A percentile compares a stretch with the other conserved stretches of the same genome.
phyloP scores from a whole-genome alignment of 2,888 invertebrate species.

The Coenonympha arcania region DNA sequence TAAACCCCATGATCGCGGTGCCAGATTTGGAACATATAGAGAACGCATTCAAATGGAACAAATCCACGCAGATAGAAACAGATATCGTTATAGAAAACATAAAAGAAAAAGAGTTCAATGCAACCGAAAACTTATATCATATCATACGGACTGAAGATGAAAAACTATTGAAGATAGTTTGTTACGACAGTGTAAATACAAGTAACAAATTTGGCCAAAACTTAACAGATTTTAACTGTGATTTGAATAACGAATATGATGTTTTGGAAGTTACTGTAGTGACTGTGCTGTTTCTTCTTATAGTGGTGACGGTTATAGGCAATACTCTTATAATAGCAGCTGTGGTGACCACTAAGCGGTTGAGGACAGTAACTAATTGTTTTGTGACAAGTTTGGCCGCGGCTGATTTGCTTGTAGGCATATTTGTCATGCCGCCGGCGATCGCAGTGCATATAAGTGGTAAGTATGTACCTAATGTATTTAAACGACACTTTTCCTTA shows the following conservation, averaged over 20 bases:
- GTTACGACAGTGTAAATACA: conserved; percentile 10
- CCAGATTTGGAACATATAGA: conserved; percentile 41
- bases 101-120: conserved; percentile 47
- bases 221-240: conserved; percentile 32
- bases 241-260: conserved; percentile 42
- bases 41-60: conserved; percentile 55
- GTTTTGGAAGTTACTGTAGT: conserved; percentile 75
- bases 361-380: conserved; percentile 95
- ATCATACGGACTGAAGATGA: conserved; percentile 38
- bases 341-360: conserved; percentile 86
- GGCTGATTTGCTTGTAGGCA: conserved; percentile 93
- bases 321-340: conserved; percentile 93
- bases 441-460: conserved; percentile 89
- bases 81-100: conserved; percentile 49
- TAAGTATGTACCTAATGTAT: conserved; percentile 71
- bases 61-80: conserved; percentile 38
- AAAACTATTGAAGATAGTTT: conserved; percentile 17
- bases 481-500: too few species aligned
- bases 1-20: conserved; percentile 55
- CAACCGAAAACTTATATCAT: conserved; percentile 46
- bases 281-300: conserved; percentile 77
- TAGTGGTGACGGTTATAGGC: conserved; percentile 84
- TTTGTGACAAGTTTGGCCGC: conserved; percentile 95
- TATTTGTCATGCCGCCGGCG: conserved; percentile 97
- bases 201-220: conserved; percentile 30